Evolutionary conservation across 53 echinoderm and acorn worm species (phyloP).

Genomic region (Hippasteria phrygiana): DNA sequence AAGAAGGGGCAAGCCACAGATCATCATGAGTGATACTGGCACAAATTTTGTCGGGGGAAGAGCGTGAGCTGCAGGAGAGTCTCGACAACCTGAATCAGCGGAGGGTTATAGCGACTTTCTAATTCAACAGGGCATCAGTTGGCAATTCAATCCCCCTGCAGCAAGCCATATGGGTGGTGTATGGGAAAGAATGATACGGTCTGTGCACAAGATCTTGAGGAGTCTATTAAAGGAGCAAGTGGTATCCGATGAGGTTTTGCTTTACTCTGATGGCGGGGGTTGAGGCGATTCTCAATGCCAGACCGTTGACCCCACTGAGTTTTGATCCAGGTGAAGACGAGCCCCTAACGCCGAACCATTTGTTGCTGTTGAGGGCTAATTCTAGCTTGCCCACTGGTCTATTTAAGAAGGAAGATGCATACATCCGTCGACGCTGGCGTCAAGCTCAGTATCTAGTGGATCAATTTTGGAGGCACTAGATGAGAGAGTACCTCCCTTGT

Average conservation of each 20-base stretch:
- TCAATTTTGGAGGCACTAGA: conserved; percentile 70
- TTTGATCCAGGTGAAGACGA: conserved; percentile 56
- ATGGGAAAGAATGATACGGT: conserved; percentile 25
- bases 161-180: not conserved
- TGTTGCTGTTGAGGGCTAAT: conserved; percentile 7
- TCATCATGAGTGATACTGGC: not conserved
- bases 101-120: not conserved
- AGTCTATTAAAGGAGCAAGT: conserved; percentile 8
- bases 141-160: conserved; percentile 8
- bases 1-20: conserved; percentile 14
- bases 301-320: not conserved
- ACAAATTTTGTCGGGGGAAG: conserved; percentile 17
- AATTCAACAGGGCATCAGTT: not conserved
- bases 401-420: conserved; percentile 4
- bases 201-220: conserved; percentile 21
- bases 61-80: not conserved
- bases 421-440: conserved; percentile 54
- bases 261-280: not conserved
- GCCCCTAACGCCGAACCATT: conserved; percentile 47
- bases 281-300: not conserved
- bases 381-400: conserved; percentile 19
- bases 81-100: too few relatives aligned
- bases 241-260: not conserved
- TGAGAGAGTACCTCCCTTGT: conserved; percentile 70
- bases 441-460: conserved; percentile 71